Conservation (phyloP, 2,113 vertebrate species). For the Brienomyrus longianalis region DNA sequence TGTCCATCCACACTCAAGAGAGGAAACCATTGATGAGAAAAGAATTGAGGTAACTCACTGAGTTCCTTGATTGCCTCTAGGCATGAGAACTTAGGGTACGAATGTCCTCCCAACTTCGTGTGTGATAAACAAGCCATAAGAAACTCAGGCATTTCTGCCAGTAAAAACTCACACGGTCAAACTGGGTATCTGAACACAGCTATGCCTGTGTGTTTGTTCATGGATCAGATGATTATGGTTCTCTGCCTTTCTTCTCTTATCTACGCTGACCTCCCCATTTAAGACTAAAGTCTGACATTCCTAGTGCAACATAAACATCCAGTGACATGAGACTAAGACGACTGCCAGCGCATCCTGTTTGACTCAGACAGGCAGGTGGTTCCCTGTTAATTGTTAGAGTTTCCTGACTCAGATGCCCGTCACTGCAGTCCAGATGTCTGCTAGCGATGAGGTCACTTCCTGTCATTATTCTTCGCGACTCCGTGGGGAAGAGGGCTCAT, state of each 20-base stretch:
- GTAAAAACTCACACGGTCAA: background rate
- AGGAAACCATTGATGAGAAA: background rate
- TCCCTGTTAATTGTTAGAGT: background rate
- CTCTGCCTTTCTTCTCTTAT: background rate
- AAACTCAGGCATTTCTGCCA: background rate
- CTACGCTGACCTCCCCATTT: background rate
- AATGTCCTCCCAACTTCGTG: background rate
- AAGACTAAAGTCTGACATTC: background rate
- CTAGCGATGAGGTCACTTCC: conserved; percentile 16
- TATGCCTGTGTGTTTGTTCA: background rate
- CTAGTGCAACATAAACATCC: background rate
- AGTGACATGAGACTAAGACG: background rate
- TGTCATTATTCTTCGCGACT: conserved; percentile 5
- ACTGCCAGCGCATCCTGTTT: background rate
- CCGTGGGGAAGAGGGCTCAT: background rate
- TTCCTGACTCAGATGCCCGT: conserved; percentile 4
- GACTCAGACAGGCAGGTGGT: background rate
- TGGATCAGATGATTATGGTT: background rate
- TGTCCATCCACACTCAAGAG: background rate
- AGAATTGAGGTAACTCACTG: background rate
- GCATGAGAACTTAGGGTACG: background rate
- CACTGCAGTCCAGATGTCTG: conserved; percentile 13
- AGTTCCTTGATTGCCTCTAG: background rate
- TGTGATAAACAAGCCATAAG: background rate
- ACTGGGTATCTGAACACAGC: background rate